These are phyloP conservation scores for Cotesia glomerata DNA, from an alignment of 1,140 invertebrate genomes.

Conservation along the genomic window DNA sequence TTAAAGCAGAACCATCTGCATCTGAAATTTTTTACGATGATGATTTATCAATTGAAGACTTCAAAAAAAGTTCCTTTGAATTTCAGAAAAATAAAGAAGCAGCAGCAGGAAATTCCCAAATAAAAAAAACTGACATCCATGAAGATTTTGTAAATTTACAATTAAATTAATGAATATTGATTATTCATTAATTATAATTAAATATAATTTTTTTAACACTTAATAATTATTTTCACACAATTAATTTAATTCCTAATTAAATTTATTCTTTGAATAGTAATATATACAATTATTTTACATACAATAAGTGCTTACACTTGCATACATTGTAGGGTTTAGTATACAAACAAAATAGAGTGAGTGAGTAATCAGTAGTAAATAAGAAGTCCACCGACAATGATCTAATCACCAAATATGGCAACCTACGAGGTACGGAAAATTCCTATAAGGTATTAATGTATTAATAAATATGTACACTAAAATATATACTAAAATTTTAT, in stretches of 20 bases:
- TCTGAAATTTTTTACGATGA: neutral
- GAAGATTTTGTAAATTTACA: neutral
- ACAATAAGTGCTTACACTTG: too few relatives aligned
- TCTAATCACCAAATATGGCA: conserved; percentile 32
- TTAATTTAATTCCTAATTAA: neutral
- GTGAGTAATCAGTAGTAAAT: conserved; percentile 6
- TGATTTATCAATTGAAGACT: neutral
- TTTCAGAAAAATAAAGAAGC: too few relatives aligned
- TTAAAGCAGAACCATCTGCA: neutral
- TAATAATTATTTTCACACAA: neutral
- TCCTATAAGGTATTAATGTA: conserved; percentile 1
- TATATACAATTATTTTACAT: neutral
- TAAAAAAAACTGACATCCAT: neutral
- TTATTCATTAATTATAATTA: neutral
- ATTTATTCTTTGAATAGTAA: neutral
- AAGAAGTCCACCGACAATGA: neutral
- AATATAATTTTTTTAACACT: neutral
- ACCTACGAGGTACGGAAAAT: conserved; percentile 24
- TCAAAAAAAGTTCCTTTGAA: neutral
- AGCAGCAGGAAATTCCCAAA: neutral
- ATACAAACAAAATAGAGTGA: conserved; percentile 28
- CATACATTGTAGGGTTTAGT: neutral
- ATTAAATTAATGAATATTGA: neutral
- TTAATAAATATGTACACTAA: neutral
- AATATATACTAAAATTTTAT: neutral